Base-by-base conservation (phyloP, 2,888 invertebrate species). In the Thyatira batis region DNA sequence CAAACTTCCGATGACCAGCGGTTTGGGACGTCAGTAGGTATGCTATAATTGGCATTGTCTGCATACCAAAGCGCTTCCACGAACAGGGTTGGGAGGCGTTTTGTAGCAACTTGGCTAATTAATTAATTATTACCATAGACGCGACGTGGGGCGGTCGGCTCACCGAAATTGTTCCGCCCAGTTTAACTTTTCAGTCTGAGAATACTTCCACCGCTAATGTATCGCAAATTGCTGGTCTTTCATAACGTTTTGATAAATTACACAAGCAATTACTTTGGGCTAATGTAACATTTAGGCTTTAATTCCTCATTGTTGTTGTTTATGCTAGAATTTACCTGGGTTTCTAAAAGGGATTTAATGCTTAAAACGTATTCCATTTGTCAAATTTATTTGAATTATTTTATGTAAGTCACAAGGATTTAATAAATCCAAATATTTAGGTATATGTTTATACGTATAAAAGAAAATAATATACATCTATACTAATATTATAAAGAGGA, bases 211-310 rank as follows among this genome's bases (percentile, higher is more conserved):
- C 58, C 60, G 57, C 56, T 76, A 71, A 73, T 71, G 63, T 69
- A 67, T 66, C 54, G 66, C 58, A 68, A 81, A 78, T 82, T 73
- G 67, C 67, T 60, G 71, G 62, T 58, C 63, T 68, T 66, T 69
- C 54, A 67, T 60, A 62, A n/a, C 58, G 61, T 60, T 69, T 74
- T 81, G 78, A 80, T 79, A 60, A 78, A 84, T 80, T 73, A 65
- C 70, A 49, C 49, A 45, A 49, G 59, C 55, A 62, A 68, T 69
- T 65, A 67, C 52, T 53, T 43, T 45, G 53, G 28, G 17, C 13
- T 45, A 48, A 39, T 50, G 50, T 54, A 53, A 57, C 39, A 20
- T 46, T 57, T 52, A 43, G 30, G 45, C 51, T 28, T 52, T 33
- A 8, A 39, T 8, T 13, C 39, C 39, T 17, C 33, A 33, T 45